Evolutionary conservation across 2,888 invertebrate species (phyloP), one percentile per base, ranked within the genome.

Genomic region (Hyposoter dolosus): DNA sequence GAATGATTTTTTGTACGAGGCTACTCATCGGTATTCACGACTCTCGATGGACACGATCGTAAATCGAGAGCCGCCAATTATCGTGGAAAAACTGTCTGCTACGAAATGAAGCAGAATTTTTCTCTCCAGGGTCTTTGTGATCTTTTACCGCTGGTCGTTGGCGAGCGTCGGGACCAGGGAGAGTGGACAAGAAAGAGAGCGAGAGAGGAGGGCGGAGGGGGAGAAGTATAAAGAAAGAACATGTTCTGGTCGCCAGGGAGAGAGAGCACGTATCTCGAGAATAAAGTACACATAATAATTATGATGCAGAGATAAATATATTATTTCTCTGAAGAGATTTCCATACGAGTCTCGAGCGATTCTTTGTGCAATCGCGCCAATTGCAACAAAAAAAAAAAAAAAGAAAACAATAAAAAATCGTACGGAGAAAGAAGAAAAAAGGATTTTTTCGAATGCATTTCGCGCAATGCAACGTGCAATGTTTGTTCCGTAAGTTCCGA

Each of bases 31-130:
- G 69, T 82, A 75, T 82, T 60, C 81, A 66, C 66, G 66, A 74
- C 28, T 65, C 63, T 65, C 63, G 79, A 76, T 83, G 53, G 82
- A 75, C 72, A 83, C 53, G 66, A 77, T 74, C 80, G 74, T 84
- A 87, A 84, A 87, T 86, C 75, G 82, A 71, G 45, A 75, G 32
- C 65, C 79, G 84, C 79, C 84, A 82, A 84, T 87, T 79, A 85
- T 68, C 80, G 66, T 63, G 83, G 82, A 82, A 85, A 80, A 85
- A 87, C 65, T 77, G 69, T 83, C 78, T 66, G 89, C 88, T 88
- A 89, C 87, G 65, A 81, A 81, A 63, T 68, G 66, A 66, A 65
- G 35, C 50, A 53, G 28, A 35, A 60, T 65, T 69, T 74, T 53
- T 63, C 75, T 71, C 53, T 81, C 60, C 63, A 53, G 19, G 75